phyloP scores from a whole-genome alignment of 2,888 invertebrate genomes.

The Tetropium fuscum region DNA sequence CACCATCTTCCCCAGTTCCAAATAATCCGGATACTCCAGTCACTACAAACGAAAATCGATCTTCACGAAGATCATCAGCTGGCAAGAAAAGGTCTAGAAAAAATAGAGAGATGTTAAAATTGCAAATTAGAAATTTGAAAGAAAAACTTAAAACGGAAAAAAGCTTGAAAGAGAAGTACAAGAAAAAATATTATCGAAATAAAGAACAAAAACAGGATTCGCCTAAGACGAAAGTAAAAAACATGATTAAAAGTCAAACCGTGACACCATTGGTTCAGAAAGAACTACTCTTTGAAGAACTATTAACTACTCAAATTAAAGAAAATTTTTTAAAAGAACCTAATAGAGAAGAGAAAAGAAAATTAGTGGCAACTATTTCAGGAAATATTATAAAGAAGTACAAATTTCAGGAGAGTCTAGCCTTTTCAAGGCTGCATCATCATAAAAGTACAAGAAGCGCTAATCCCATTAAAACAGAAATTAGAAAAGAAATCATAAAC shows the following conservation, averaged over 20 bases:
- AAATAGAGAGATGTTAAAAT: too few relatives aligned
- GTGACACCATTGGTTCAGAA: neutral
- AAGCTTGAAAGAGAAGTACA: too few relatives aligned
- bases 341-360: neutral
- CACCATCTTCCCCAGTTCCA: neutral
- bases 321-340: neutral
- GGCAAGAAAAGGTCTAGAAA: too few relatives aligned
- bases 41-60: too few relatives aligned
- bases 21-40: too few relatives aligned
- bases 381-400: neutral
- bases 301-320: neutral
- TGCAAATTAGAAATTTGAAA: too few relatives aligned
- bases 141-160: too few relatives aligned
- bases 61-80: too few relatives aligned
- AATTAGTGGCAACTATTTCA: neutral
- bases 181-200: too few relatives aligned
- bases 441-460: too few relatives aligned
- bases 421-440: neutral
- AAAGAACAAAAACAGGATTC: too few relatives aligned
- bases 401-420: neutral
- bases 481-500: neutral
- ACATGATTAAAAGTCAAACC: neutral
- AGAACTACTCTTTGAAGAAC: neutral
- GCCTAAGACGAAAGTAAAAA: too few relatives aligned
- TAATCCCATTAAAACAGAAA: neutral